Evolutionary conservation across 2,113 vertebrate genomes (phyloP).

Genomic region (Pterocles gutturalis): DNA sequence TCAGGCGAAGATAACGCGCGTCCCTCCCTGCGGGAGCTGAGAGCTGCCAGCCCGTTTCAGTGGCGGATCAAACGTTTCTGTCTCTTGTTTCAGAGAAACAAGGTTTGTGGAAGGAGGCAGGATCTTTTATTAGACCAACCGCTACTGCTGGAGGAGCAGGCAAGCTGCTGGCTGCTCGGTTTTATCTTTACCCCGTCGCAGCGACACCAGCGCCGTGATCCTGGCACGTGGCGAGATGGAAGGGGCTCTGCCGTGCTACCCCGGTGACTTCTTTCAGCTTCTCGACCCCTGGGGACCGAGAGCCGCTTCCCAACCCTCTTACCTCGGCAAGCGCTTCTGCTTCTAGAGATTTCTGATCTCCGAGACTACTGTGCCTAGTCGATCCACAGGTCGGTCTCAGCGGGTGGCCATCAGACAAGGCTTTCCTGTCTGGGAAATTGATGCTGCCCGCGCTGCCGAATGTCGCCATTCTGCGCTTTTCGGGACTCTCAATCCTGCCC

Average conservation of each 20-base stretch:
- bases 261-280: neutral
- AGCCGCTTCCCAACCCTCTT: slow-evolving; percentile 49
- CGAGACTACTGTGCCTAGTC: slow-evolving; percentile 97
- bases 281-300: neutral
- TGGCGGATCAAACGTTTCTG: neutral
- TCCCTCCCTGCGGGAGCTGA: neutral
- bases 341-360: slow-evolving; percentile 96
- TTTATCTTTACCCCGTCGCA: neutral
- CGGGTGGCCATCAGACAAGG: slow-evolving; percentile 87
- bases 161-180: neutral
- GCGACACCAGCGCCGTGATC: neutral
- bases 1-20: neutral
- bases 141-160: neutral
- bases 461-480: slow-evolving; percentile 93
- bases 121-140: neutral
- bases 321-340: slow-evolving; percentile 96
- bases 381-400: slow-evolving; percentile 87
- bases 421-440: slow-evolving; percentile 93
- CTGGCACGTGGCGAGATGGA: neutral
- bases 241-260: neutral
- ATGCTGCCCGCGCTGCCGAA: slow-evolving; percentile 96
- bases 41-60: neutral
- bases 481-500: slow-evolving; percentile 90
- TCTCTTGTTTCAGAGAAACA: neutral
- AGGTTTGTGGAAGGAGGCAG: neutral